phyloP scores from a whole-genome alignment of 2,888 invertebrate species.

The Operophtera brumata region DNA sequence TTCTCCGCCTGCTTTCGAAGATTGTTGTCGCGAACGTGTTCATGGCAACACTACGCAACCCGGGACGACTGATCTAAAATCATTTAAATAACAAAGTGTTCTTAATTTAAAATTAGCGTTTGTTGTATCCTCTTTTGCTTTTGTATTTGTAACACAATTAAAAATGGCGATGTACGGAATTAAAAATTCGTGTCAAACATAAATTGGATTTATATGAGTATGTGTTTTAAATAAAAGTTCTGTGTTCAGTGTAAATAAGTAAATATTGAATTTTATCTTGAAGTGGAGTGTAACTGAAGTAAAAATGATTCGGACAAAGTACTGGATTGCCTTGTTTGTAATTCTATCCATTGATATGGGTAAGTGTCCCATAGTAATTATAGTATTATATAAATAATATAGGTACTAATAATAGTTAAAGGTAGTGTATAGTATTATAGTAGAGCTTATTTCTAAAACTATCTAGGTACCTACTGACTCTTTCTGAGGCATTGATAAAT shows the following conservation, averaged over 20 bases:
- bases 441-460: too few relatives aligned
- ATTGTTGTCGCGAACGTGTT: slow-evolving; percentile 13
- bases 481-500: too few relatives aligned
- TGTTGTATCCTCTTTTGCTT: not conserved
- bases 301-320: slow-evolving; percentile 52
- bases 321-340: slow-evolving; percentile 46
- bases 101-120: not conserved
- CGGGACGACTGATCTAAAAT: not conserved
- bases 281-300: slow-evolving; percentile 12
- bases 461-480: too few relatives aligned
- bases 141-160: too few relatives aligned
- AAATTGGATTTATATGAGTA: not conserved
- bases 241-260: slow-evolving; percentile 18
- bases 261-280: slow-evolving; percentile 3
- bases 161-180: slow-evolving; percentile 1
- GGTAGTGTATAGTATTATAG: too few relatives aligned
- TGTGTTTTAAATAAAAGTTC: not conserved
- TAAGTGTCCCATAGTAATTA: too few relatives aligned
- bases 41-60: not conserved
- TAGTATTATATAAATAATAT: too few relatives aligned
- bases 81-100: not conserved
- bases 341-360: slow-evolving; percentile 46
- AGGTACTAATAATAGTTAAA: too few relatives aligned
- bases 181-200: not conserved
- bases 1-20: slow-evolving; percentile 30